Evolutionary conservation across 2,797 vertebrate species (phyloP), one percentile per base, ranked within the genome.

Genomic region (Steatocranus sp.): DNA sequence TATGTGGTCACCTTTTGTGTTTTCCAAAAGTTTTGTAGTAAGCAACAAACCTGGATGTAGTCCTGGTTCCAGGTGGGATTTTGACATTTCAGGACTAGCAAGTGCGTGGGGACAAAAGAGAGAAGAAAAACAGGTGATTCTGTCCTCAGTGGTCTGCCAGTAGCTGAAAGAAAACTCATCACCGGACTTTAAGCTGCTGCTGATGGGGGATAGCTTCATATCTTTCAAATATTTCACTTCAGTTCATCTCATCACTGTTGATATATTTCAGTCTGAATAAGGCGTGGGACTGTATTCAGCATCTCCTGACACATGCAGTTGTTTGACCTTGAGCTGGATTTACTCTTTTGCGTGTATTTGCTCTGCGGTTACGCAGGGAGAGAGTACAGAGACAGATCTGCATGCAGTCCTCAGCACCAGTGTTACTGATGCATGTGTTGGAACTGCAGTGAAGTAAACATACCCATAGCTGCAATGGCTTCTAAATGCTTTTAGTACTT

Each of bases 251-350:
- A 23, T 10, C 36, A 66, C n/a, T 15, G 61, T 23, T 66, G 61
- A 41, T 66, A 0, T 41, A 10, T 66, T 41, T 41, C 20, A 41
- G 20, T 41, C 61, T 66, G 20, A 41, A 0, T 15, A 66, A 0
- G 34, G 34, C 0, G 7, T 38, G 5, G 3, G 34, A 0, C 7
- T 66, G 61, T 14, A 66, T 43, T 43, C 38, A 3, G 1, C 63
- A 70, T 70, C 20, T 70, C 63, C 11, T 68, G 38, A 43, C 12
- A 23, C 8, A 0, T 2, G 36, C 36, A 27, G 38, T 10, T 17
- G 63, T 68, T 63, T 66, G n/a, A 66, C 36, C 36, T 10, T 41
- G 14, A 41, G 20, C 36, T 68, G 20, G 38, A 17, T 68, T 27
- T 68, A 4, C 20, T 66, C 14, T 68, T 43, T 68, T 25, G 36